phyloP scores from a whole-genome alignment of 2,888 invertebrate species.

The Rotaria macrura region DNA sequence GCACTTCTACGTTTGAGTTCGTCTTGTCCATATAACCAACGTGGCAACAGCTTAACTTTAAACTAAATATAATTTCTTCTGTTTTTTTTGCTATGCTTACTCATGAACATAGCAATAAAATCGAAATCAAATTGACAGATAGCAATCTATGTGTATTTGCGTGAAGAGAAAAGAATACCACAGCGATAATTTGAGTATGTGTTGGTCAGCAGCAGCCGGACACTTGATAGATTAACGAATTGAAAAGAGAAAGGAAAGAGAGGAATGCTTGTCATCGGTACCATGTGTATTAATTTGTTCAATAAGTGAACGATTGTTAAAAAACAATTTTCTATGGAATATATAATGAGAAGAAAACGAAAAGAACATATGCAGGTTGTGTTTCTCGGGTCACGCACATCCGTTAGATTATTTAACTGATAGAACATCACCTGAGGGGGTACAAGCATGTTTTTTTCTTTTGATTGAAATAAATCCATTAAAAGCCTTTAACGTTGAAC shows the following conservation, averaged over 20 bases:
- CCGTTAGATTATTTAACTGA: too few species aligned
- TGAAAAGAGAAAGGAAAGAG: neutral
- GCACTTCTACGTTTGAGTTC: neutral
- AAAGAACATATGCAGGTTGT: neutral
- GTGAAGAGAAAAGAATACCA: neutral
- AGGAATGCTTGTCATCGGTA: neutral
- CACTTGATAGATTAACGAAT: neutral
- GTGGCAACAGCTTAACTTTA: neutral
- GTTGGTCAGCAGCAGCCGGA: neutral
- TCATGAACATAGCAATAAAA: neutral
- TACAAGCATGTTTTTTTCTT: too few species aligned
- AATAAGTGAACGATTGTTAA: neutral
- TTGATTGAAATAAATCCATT: too few species aligned
- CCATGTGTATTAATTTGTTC: neutral
- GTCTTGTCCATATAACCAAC: neutral
- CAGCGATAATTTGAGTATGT: neutral
- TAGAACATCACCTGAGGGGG: too few species aligned
- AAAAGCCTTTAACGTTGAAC: too few species aligned
- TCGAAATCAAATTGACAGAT: neutral
- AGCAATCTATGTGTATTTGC: neutral
- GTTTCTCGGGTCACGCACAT: neutral
- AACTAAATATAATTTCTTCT: neutral
- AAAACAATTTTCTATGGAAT: neutral
- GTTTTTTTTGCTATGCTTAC: neutral
- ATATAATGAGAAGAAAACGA: neutral